Percentiles rank a stretch among this genome's conserved stretches.
phyloP scores from a whole-genome alignment of 2,888 invertebrate species.

The Agriopis marginaria region DNA sequence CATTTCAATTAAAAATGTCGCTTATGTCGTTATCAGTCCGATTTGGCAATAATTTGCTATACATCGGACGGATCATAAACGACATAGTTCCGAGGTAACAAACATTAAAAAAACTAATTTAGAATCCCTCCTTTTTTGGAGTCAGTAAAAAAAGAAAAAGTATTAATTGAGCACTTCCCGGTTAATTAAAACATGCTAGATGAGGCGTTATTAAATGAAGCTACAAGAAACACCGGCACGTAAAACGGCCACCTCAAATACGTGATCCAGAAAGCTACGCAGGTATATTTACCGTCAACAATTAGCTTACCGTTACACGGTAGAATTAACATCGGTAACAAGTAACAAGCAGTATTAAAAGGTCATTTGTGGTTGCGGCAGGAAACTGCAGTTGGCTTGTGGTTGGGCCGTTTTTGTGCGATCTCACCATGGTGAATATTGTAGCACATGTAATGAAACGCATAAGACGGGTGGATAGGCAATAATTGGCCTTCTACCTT shows the following conservation, averaged over 20 bases:
- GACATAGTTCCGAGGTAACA: no score
- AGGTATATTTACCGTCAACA: slow-evolving; percentile 50
- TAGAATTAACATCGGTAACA: slow-evolving; percentile 68
- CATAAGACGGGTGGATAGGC: slow-evolving; percentile 43
- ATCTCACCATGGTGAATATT: slow-evolving; percentile 54
- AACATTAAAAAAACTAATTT: no score
- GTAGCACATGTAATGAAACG: slow-evolving; percentile 57
- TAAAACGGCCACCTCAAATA: slow-evolving; percentile 26
- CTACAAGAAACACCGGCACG: slow-evolving; percentile 32
- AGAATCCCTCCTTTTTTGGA: no score
- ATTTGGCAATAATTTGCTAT: no score
- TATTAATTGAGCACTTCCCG: background rate
- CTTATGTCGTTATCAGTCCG: no score
- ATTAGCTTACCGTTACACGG: slow-evolving; percentile 62
- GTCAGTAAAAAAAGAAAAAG: no score
- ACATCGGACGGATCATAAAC: no score
- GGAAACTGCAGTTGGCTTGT: slow-evolving; percentile 75
- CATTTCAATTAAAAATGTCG: no score
- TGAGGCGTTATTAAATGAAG: slow-evolving; percentile 2
- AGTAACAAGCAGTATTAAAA: slow-evolving; percentile 71
- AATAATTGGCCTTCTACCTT: slow-evolving; percentile 48
- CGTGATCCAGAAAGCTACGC: slow-evolving; percentile 44
- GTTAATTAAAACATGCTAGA: background rate
- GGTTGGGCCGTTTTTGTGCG: slow-evolving; percentile 71
- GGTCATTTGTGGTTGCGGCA: slow-evolving; percentile 78